Conservation (phyloP, 1,140 invertebrate genomes). For the Pseudomyrmex sp. region DNA sequence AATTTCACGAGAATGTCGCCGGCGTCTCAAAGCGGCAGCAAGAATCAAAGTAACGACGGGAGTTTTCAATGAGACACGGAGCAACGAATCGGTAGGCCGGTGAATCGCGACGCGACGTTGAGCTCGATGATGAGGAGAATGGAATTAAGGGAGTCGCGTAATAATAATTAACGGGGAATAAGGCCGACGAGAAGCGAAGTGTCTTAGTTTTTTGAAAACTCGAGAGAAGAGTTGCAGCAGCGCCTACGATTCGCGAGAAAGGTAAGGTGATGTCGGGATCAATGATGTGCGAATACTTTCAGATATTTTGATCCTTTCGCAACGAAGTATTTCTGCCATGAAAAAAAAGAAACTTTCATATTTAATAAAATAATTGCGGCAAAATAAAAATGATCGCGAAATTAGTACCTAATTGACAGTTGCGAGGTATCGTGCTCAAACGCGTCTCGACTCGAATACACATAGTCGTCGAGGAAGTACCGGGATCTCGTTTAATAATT, state of each 20-base stretch:
- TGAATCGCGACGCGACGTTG: constrained; percentile 14
- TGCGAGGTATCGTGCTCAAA: not conserved
- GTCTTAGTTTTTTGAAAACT: constrained; percentile 26
- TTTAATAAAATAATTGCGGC: not conserved
- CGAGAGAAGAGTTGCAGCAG: not conserved
- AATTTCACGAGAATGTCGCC: constrained; percentile 79
- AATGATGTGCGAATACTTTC: not conserved
- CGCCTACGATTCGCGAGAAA: constrained; percentile 30
- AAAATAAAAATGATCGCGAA: not conserved
- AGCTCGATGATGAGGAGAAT: constrained; percentile 29
- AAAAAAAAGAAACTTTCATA: not conserved
- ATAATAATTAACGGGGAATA: not conserved
- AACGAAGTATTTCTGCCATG: constrained; percentile 24
- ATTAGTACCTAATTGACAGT: constrained; percentile 20
- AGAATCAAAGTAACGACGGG: constrained; percentile 69
- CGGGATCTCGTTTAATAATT: constrained; percentile 32
- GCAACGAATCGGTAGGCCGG: not conserved
- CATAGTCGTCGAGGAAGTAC: not conserved
- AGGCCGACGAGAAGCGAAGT: too few relatives aligned
- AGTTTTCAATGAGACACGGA: constrained; percentile 68
- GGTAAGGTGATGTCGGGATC: not conserved
- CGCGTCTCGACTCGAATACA: not conserved
- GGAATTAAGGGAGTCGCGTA: not conserved
- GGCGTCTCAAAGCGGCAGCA: constrained; percentile 73
- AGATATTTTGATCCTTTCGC: not conserved